Conservation (phyloP, 2,113 vertebrate species). For the Thalassoma bifasciatum region DNA sequence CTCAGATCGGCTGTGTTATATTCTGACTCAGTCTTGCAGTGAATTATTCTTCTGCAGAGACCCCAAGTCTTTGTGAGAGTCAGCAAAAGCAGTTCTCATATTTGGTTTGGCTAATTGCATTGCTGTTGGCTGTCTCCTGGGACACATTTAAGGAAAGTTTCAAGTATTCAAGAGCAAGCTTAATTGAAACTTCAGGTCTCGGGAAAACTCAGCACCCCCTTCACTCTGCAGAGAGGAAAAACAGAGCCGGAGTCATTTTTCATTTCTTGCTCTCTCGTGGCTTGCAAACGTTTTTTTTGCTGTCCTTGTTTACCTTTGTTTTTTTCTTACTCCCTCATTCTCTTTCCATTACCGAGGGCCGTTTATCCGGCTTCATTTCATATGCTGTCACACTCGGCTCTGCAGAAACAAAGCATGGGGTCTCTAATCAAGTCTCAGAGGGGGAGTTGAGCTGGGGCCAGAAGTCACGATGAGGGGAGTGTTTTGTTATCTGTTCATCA, state of each 20-base stretch:
- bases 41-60: not conserved
- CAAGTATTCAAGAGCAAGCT: not conserved
- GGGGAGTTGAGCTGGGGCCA: not conserved
- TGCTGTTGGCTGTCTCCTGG: not conserved
- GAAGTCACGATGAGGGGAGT: not conserved
- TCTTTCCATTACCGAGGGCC: conserved; percentile 11
- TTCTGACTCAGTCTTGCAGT: no score
- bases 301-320: conserved; percentile 36
- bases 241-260: conserved; percentile 25
- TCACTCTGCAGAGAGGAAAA: conserved; percentile 12
- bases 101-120: not conserved
- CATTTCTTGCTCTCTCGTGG: conserved; percentile 1
- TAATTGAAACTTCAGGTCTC: not conserved
- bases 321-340: not conserved
- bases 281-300: not conserved
- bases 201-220: not conserved
- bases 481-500: not conserved
- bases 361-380: conserved; percentile 26
- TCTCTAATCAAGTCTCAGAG: conserved; percentile 1
- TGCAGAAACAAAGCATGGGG: not conserved
- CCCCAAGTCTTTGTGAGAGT: not conserved
- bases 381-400: conserved; percentile 7
- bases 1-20: not conserved
- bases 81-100: not conserved
- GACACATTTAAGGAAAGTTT: not conserved